Base-by-base conservation (phyloP, 2,797 vertebrate species). In the Dallia pectoralis region DNA sequence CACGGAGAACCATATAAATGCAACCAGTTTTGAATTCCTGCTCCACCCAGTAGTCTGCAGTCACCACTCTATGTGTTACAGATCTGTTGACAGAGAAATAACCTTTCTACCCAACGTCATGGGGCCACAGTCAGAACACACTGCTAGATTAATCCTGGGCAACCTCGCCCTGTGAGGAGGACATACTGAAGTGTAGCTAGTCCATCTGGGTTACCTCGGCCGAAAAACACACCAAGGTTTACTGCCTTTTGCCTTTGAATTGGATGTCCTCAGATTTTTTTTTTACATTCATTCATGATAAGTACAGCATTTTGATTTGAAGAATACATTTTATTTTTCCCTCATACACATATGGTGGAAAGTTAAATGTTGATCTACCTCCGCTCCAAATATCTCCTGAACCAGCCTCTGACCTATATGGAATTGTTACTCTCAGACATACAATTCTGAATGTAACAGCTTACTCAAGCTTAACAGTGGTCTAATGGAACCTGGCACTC, bases 71-170 rank as follows among this genome's bases (percentile, higher is more conserved):
- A n/a, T n/a, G n/a, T n/a, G n/a, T n/a, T n/a, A n/a, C n/a, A n/a
- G n/a, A n/a, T n/a, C 66, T 59, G 18, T 32, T 40, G 33, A 69
- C 82, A 84, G 82, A 79, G 85, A 27, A 78, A 36, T 81, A 84
- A 89, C 87, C 85, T 88, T 85, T 86, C 79, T 49, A 82, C 86
- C 85, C 76, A 70, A 19, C 40, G 48, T 77, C 84, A 72, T 70
- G 79, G 82, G 71, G 72, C 49, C 86, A 81, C 66, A 79, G 80
- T 74, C 81, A 81, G 85, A 74, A 74, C 89, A 87, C 80, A 87
- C 88, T 87, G 89, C 74, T 80, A 61, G 33, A 84, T 85, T 89
- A 84, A 86, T 88, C 68, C 85, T 83, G 77, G 70, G 76, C 83
- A 83, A 89, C 89, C 84, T 84, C 77, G 78, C 69, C 77, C 74